Conservation (phyloP, 2,113 vertebrate genomes). For the Channa maculata region DNA sequence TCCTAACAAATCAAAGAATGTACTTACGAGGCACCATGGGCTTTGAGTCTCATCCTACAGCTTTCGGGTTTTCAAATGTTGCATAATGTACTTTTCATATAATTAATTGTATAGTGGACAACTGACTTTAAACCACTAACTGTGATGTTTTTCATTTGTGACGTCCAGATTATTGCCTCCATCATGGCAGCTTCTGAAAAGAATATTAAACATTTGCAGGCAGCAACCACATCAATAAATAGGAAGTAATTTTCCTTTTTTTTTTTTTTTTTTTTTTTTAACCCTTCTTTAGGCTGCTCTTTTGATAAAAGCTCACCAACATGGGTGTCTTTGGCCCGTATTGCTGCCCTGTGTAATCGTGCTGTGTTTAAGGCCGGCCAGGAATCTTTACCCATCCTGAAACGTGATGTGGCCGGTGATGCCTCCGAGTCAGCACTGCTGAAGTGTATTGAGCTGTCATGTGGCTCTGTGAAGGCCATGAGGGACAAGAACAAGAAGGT, state of each 20-base stretch:
- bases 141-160: too few relatives aligned
- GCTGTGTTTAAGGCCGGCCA: constrained; percentile 92
- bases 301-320: constrained; percentile 92
- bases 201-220: background rate
- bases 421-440: constrained; percentile 92
- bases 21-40: too few relatives aligned
- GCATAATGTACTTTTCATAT: too few relatives aligned
- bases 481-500: constrained; percentile 93
- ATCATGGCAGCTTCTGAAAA: background rate
- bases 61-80: too few relatives aligned
- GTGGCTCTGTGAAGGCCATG: constrained; percentile 87
- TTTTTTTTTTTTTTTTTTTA: rapidly evolving
- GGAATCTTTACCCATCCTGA: constrained; percentile 90
- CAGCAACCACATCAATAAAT: too few relatives aligned
- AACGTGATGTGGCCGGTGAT: constrained; percentile 89
- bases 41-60: too few relatives aligned
- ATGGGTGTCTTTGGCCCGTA: constrained; percentile 89
- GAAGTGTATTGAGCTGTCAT: constrained; percentile 92
- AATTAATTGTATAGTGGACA: too few relatives aligned
- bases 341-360: constrained; percentile 90
- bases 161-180: background rate
- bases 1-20: too few relatives aligned
- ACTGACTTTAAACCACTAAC: too few relatives aligned
- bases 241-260: rapidly evolving
- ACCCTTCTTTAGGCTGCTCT: constrained; percentile 82